phyloP scores from a whole-genome alignment of 2,797 vertebrate species.

The Macroramphosus scolopax region DNA sequence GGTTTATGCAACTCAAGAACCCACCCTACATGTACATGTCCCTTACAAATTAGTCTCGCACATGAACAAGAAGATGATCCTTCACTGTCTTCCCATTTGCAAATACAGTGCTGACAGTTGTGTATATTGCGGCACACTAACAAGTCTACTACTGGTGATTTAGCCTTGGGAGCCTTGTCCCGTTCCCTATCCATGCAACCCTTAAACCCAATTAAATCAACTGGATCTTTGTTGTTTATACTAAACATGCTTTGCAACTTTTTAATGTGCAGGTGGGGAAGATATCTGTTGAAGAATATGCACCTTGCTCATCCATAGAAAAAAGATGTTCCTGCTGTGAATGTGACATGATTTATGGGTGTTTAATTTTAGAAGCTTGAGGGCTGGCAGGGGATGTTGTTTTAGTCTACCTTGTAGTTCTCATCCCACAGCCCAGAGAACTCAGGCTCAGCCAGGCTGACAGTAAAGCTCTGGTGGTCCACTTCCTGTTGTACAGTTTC shows the following conservation, averaged over 20 bases:
- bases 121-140: constrained; percentile 2
- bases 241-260: not conserved
- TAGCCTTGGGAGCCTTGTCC: not conserved
- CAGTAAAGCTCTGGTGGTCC: constrained; percentile 14
- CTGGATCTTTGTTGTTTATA: not conserved
- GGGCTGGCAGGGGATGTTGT: constrained; percentile 14
- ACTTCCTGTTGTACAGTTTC: constrained; percentile 13
- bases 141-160: not conserved
- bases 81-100: not conserved
- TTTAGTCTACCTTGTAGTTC: constrained; percentile 60
- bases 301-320: constrained; percentile 9
- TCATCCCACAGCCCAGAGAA: constrained; percentile 84
- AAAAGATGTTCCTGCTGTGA: constrained; percentile 24
- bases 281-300: constrained; percentile 12
- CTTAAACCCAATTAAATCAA: not conserved
- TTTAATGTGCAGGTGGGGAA: constrained; percentile 9
- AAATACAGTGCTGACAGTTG: too few species aligned
- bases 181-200: not conserved
- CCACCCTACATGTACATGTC: not conserved
- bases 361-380: constrained; percentile 43
- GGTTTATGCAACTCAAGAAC: too few species aligned
- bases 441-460: constrained; percentile 81
- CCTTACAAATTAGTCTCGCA: constrained; percentile 3
- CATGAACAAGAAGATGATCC: not conserved
- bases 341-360: constrained; percentile 45